Base-by-base conservation (phyloP, 92 coral and sea anemone genomes). In the Palythoa grandis region DNA sequence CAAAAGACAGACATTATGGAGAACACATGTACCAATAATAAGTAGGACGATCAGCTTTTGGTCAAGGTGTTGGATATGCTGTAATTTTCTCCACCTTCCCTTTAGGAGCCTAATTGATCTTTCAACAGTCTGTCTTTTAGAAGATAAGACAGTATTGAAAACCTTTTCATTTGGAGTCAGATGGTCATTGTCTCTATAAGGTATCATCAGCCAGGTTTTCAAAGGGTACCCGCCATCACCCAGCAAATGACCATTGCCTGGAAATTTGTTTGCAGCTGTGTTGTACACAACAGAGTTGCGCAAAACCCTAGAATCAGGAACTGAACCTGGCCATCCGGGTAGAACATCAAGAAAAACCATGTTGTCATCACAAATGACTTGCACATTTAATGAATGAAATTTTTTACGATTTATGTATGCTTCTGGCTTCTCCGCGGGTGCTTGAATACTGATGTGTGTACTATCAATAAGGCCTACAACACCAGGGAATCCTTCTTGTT, bases 121-220 rank as follows among this genome's bases (percentile, higher is more conserved):
- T 56, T 92, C 92, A 9, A 92, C 91, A 20, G 68, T 66, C 57
- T 86, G 80, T 40, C 93, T 50, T 48, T 69, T 1, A 69, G 86
- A 48, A 65, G 95, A 92, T 1, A 92, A 83, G 25, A 22, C 71
- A 47, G 15, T 2, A 65, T 88, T 92, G 75, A 92, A 92, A 23
- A 66, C 40, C 70, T 58, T 37, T 70, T 91, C 91, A 9, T 88
- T 79, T 35, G 86, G 67, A 61, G 80, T 86, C 1, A 93, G 68
- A 76, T 87, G 85, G 7, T 94, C 96, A 85, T 93, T 88, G 65
- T 91, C 83, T 56, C 90, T 70, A 22, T 76, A 91, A 25, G 96
- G 96, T 0, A 87, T 88, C 6, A 93, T 91, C 16, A 93, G 88
- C 93, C 95, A 92, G 17, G 65, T 57, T 13, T 57, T 9, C 17